These are phyloP conservation scores for Scaptodrosophila latifasciaeformis DNA, from an alignment of 2,888 invertebrate genomes.

Conservation along the genomic window DNA sequence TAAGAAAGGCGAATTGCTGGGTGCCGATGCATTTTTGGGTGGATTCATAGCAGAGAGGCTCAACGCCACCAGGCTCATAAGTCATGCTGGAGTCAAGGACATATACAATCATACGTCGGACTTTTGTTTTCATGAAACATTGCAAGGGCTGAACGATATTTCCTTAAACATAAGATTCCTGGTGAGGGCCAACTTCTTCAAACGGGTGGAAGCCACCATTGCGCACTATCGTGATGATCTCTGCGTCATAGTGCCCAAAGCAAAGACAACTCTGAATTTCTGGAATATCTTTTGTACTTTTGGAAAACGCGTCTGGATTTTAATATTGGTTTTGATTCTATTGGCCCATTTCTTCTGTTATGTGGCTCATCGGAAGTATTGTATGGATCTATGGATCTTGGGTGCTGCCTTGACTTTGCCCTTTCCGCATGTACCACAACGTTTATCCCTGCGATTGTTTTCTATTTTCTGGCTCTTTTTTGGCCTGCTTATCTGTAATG, in stretches of 20 bases:
- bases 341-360: conserved; percentile 51
- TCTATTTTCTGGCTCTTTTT: conserved; percentile 70
- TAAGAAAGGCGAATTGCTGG: conserved; percentile 53
- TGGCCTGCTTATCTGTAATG: conserved; percentile 69
- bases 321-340: conserved; percentile 46
- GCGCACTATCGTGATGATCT: conserved; percentile 77
- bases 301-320: conserved; percentile 60
- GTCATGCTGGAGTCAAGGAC: conserved; percentile 41
- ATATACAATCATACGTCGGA: conserved; percentile 47
- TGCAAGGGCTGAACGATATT: conserved; percentile 73
- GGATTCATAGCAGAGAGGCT: conserved; percentile 74
- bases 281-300: conserved; percentile 74
- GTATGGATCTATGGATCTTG: conserved; percentile 37
- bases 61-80: conserved; percentile 75
- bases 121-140: conserved; percentile 59
- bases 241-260: conserved; percentile 78
- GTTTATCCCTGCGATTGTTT: conserved; percentile 53
- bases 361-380: conserved; percentile 25
- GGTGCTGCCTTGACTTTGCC: conserved; percentile 61
- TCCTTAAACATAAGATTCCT: conserved; percentile 78
- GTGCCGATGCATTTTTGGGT: conserved; percentile 75
- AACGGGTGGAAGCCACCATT: conserved; percentile 77
- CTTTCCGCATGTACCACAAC: conserved; percentile 31
- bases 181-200: conserved; percentile 75
- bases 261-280: conserved; percentile 76